Evolutionary conservation across 2,797 vertebrate genomes (phyloP).

Genomic region (Neosilurus hyrtlii): DNA sequence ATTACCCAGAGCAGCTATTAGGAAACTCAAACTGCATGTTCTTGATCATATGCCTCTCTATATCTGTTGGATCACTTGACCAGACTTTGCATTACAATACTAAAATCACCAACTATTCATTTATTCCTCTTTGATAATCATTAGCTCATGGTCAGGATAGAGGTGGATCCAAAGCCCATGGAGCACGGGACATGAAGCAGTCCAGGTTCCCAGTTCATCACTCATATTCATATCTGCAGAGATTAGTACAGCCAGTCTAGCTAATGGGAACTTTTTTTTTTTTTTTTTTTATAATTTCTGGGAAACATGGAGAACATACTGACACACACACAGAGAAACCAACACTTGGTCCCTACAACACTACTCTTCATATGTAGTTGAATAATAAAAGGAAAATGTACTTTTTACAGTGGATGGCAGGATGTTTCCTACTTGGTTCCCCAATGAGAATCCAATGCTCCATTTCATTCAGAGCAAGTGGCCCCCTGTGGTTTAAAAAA

Average conservation of each 20-base stretch:
- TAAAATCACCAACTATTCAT: neutral
- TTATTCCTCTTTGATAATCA: neutral
- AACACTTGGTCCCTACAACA: neutral
- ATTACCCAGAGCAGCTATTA: neutral
- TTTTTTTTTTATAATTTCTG: neutral
- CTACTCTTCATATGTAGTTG: neutral
- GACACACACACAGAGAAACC: neutral
- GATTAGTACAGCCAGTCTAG: too few relatives aligned
- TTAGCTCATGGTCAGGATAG: neutral
- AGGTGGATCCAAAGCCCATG: neutral
- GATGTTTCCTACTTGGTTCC: conserved; percentile 95
- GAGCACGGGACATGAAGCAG: neutral
- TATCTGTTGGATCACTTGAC: neutral
- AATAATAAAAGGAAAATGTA: conserved; percentile 56
- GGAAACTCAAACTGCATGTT: neutral
- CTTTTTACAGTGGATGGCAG: conserved; percentile 98
- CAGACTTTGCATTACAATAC: neutral
- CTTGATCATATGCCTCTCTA: neutral
- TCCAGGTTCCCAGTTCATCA: neutral
- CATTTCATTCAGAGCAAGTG: conserved; percentile 82
- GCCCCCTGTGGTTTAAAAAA: conserved; percentile 70
- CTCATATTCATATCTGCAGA: neutral
- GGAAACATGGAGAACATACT: neutral
- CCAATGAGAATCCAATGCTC: conserved; percentile 98
- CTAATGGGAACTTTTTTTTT: neutral